Base-by-base conservation (phyloP, 1,140 invertebrate species). In the Yoshiicerus persimilis region DNA sequence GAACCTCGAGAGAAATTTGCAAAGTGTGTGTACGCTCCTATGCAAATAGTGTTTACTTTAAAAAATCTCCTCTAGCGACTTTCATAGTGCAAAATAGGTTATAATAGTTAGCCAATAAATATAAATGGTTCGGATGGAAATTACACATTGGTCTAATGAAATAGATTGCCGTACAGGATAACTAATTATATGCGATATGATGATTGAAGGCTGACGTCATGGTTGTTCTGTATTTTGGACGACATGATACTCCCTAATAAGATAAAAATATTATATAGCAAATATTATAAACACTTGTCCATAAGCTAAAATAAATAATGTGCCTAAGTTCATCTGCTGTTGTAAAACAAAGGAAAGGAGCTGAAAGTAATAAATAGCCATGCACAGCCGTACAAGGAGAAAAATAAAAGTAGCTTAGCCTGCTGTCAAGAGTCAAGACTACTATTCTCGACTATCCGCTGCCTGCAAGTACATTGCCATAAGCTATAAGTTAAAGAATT, bases 181-280 rank as follows among this genome's bases (percentile, higher is more conserved):
- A 80, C 36, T 80, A 80, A 80, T 80, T 80, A 80, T 38, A 80
- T 38, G 34, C 23, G 34, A 70, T 70, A 30, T 70, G 25, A 70
- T 80, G 75, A 80, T 80, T 80, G 75, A 80, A 80, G 75, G 75
- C 36, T 80, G 32, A 80, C 34, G 75, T 80, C 75, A 80, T 10
- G 75, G 75, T 80, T 38, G 34, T 25, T 80, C 20, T 38, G 20
- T 38, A 36, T 38, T 80, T 9, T 80, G 20, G 11, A 34, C 32
- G 34, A 10, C 20, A 16, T 34, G 16, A 80, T 34, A 80, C 34
- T 32, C 11, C 1, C 34, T 10, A 4, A n/a, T 0, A 6, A 32
- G 70, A 32, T 34, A 77, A n/a, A 34, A 56, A 25, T 30, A 34
- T 20, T 77, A 34, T 30, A 66, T 20, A 77, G 27, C 23, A 30